Conservation (phyloP, 1,140 invertebrate species). For the Chelonus insularis region DNA sequence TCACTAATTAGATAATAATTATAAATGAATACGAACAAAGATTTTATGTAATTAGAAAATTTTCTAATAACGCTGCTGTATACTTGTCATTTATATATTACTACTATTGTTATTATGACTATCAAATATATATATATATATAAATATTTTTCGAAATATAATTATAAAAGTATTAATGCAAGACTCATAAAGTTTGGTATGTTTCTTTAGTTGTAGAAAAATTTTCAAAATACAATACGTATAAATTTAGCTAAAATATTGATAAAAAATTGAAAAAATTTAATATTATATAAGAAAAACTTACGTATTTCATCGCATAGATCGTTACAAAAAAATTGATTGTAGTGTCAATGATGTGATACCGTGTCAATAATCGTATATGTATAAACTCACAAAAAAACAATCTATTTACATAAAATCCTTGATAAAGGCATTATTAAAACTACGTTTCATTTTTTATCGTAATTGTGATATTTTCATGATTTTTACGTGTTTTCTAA, state of each 20-base stretch:
- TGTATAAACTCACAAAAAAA: conserved; percentile 2
- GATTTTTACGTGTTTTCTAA: not conserved
- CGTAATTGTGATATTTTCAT: conserved; percentile 1
- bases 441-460: conserved; percentile 9
- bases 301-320: not conserved
- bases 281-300: not conserved
- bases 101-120: not conserved
- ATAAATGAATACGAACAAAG: conserved; percentile 15
- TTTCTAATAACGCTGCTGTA: not conserved
- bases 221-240: not conserved
- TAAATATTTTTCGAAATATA: not conserved
- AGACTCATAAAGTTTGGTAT: not conserved
- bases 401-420: conserved; percentile 24
- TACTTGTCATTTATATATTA: conserved; percentile 10
- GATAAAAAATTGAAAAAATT: not conserved
- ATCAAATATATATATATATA: not conserved
- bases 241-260: not conserved
- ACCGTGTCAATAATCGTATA: conserved; percentile 9
- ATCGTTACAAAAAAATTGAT: not conserved
- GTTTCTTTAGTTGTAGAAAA: not conserved
- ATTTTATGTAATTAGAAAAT: conserved; percentile 15
- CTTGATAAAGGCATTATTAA: conserved; percentile 23
- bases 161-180: conserved; percentile 2
- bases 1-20: conserved; percentile 18
- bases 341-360: conserved; percentile 6